Base-by-base conservation (phyloP, 2,113 vertebrate genomes). In the Myiozetetes cayanensis region DNA sequence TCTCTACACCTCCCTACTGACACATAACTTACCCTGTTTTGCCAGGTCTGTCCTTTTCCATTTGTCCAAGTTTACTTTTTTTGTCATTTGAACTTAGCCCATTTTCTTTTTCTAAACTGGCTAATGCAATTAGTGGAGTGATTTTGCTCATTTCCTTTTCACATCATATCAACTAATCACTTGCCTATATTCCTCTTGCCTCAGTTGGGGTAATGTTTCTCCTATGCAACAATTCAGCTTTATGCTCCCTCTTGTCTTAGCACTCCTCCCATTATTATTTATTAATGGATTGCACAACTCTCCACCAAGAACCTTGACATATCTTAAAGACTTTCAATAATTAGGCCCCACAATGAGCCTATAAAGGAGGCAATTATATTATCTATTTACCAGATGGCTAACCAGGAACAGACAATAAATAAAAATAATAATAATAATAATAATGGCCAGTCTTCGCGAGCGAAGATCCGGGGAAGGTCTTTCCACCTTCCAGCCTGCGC, bases 371-470 rank as follows among this genome's bases (percentile, higher is more conserved):
- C 68, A 96, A 90, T 96, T 95, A 95, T 95, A 71, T 90, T 93
- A 71, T 96, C 92, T 88, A 65, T 94, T 96, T 90, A 90, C 93
- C 96, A 97, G 94, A 94, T 95, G 94, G 94, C 82, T 93, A 94
- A 84, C 93, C 93, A 94, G 93, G 63, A 95, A 63, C 85, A 95
- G 87, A 94, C 87, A 92, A n/a, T n/a, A n/a, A n/a, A n/a, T n/a
- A n/a, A n/a, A n/a, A n/a, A n/a, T n/a, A n/a, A n/a, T n/a, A n/a
- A n/a, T n/a, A n/a, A n/a, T n/a, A n/a, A n/a, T n/a, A n/a, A n/a
- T n/a, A n/a, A n/a, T n/a, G n/a, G n/a, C n/a, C n/a, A n/a, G n/a
- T n/a, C n/a, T n/a, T n/a, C n/a, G n/a, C n/a, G n/a, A n/a, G n/a
- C n/a, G n/a, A n/a, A n/a, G n/a, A n/a, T n/a, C n/a, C n/a, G n/a